These are phyloP conservation scores for Lophotriccus pileatus DNA, from an alignment of 2,797 vertebrate species.

Conservation along the genomic window DNA sequence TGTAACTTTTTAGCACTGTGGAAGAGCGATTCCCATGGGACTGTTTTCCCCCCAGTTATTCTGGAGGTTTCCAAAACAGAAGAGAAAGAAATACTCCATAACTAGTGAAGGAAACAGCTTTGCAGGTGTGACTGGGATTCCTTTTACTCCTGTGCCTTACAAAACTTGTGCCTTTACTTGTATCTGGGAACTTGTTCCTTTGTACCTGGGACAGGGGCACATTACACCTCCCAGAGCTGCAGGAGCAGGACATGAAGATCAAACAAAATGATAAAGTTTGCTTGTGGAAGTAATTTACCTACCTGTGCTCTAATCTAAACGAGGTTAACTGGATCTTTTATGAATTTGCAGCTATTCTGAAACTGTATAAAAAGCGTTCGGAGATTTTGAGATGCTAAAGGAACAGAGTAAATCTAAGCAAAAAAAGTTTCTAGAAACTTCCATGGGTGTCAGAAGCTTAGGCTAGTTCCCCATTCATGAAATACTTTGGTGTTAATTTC, in stretches of 20 bases:
- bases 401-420: neutral
- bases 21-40: neutral
- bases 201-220: neutral
- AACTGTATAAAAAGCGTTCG: neutral
- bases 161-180: neutral
- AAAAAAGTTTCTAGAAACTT: neutral
- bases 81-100: neutral
- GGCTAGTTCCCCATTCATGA: neutral
- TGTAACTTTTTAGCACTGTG: neutral
- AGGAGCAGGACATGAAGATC: neutral
- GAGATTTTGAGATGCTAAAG: neutral
- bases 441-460: neutral
- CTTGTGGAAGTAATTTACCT: neutral
- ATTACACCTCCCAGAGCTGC: neutral
- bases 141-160: neutral
- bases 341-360: neutral
- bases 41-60: neutral
- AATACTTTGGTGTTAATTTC: neutral
- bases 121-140: neutral
- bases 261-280: neutral
- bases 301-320: neutral
- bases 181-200: neutral
- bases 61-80: neutral
- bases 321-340: neutral
- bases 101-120: neutral